Evolutionary conservation across 2,113 vertebrate genomes (phyloP), one percentile per base, ranked within the genome.

Genomic region (Anolis sagrei): DNA sequence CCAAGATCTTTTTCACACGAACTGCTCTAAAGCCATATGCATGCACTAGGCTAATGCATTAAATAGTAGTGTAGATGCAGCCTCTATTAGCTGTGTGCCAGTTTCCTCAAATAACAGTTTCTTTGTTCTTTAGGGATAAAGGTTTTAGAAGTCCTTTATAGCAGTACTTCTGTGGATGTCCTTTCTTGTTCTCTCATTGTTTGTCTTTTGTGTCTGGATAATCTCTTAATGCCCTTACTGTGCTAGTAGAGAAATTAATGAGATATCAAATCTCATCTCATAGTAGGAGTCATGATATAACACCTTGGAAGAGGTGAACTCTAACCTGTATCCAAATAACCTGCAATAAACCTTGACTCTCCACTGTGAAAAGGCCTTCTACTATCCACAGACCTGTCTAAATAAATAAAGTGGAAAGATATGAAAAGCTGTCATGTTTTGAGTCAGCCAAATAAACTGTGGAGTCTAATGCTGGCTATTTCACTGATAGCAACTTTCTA

Each of bases 331-430:
- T 68, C 79, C 62, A 68, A 66, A 80, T 11, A 48, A 16, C 8
- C 23, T 80, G 5, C 48, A 68, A 80, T 80, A 62, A 80, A 68
- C 27, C 62, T 68, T 80, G 62, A 9, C 79, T 48, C 39, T 68
- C 62, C 36, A 68, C n/a, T 18, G 39, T n/a, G 14, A 49, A 68
- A 80, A 44, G 58, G 10, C 25, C 25, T 68, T 80, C 7, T 29
- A 44, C n/a, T 27, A 66, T 68, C 39, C 25, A 44, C 66, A 62
- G 79, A 27, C 16, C 61, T 79, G 78, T 64, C 61, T 79, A 44
- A 64, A 44, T 79, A 79, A 79, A 79, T 64, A 39, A 66, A 64
- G 58, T 19, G 34, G 58, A 66, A 80, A 62, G 62, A 49, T 68
- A 48, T 48, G 36, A 66, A 48, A 48, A 68, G 62, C 62, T 80